These are phyloP conservation scores for Microchirus variegatus DNA, from an alignment of 2,797 vertebrate genomes.

Conservation along the genomic window DNA sequence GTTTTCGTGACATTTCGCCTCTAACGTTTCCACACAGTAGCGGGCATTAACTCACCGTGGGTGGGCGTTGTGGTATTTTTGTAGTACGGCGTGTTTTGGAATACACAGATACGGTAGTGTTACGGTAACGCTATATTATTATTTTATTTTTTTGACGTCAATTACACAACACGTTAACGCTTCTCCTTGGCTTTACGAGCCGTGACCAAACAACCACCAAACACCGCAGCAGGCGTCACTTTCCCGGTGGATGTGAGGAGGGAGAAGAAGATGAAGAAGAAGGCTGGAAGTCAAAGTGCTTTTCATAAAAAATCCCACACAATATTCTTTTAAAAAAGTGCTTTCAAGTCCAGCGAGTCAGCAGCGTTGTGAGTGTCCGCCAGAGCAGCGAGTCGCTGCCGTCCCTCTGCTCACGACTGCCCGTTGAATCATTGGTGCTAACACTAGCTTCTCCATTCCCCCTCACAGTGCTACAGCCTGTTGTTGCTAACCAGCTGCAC, in stretches of 20 bases:
- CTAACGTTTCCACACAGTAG: slow-evolving; percentile 16
- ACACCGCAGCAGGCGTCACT: neutral
- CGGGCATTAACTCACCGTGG: slow-evolving; percentile 16
- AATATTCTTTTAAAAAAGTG: neutral
- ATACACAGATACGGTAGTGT: neutral
- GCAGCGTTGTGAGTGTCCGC: slow-evolving; percentile 36
- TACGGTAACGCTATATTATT: slow-evolving; percentile 23
- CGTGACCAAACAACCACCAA: neutral
- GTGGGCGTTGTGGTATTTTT: neutral
- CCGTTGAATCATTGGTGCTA: slow-evolving; percentile 45
- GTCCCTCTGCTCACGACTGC: slow-evolving; percentile 53
- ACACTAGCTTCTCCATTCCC: slow-evolving; percentile 2
- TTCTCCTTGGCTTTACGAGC: slow-evolving; percentile 1
- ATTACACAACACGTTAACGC: slow-evolving; percentile 49
- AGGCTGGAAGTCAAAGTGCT: neutral
- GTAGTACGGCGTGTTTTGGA: neutral
- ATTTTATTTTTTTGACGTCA: slow-evolving; percentile 33
- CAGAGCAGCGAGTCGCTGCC: slow-evolving; percentile 48
- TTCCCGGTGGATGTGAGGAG: neutral
- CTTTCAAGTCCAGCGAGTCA: slow-evolving; percentile 26
- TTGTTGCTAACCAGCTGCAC: neutral
- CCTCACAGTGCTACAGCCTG: neutral
- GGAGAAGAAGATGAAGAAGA: too few relatives aligned
- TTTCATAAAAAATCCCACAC: neutral
- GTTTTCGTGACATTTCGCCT: slow-evolving; percentile 54